Base-by-base conservation (phyloP, 1,140 invertebrate species). In the Arion vulgaris region DNA sequence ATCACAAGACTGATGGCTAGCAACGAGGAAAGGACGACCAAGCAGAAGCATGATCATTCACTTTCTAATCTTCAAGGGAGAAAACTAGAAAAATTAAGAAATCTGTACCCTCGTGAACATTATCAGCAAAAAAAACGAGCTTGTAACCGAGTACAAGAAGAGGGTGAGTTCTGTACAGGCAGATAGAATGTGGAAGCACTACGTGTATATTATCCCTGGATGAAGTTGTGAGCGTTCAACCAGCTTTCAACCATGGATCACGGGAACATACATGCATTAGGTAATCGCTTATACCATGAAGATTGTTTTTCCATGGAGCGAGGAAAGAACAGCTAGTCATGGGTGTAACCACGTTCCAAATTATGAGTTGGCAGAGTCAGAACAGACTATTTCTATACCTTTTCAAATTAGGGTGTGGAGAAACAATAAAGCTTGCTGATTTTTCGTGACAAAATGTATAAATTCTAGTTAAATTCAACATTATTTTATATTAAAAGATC, bases 11-110 rank as follows among this genome's bases (percentile, higher is more conserved):
- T 23, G n/a, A 28, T 66, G 62, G 32, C 62, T 66, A 34, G 62
- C 62, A 34, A 28, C 28, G 62, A 66, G 62, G n/a, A 66, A 34
- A n/a, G 62, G 62, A 66, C 62, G 62, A 17, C 62, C 9, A n/a
- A 34, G 62, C 62, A 66, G 62, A 66, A 32, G 62, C 32, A 1
- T 32, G 62, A 66, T 66, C 62, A 66, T 66, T 66, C 62, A 66
- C n/a, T 32, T 66, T 66, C 62, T 66, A 5, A 32, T 28, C 62
- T 32, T 23, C 5, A 57, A 11, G 53, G 53, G 53, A n/a, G 23
- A 57, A 57, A 9, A 23, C 9, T 57, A 57, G 53, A n/a, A 32
- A 17, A 11, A 32, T 11, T 1, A 66, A 34, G 62, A 66, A 32
- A 32, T 9, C 7, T 7, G 32, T 66, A 17, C 62, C 17, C 62